Percentiles rank a stretch among this genome's conserved stretches.
phyloP scores from a whole-genome alignment of 2,888 invertebrate species.

The Ochropacha duplaris region DNA sequence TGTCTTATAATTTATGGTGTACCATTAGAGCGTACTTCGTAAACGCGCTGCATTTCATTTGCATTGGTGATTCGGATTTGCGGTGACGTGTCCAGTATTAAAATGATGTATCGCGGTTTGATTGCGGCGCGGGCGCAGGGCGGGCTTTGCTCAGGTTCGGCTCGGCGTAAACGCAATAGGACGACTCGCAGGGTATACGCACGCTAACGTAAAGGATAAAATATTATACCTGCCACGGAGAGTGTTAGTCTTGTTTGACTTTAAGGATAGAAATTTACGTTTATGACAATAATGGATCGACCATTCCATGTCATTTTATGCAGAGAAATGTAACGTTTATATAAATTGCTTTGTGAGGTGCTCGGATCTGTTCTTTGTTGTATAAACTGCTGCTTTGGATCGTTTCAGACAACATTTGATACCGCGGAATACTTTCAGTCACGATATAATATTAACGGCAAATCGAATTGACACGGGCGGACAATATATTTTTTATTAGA shows the following conservation, averaged over 20 bases:
- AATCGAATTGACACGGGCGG: conserved; percentile 5
- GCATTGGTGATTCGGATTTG: conserved; percentile 78
- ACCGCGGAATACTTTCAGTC: conserved; percentile 6
- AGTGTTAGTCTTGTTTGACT: conserved; percentile 35
- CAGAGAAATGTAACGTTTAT: conserved; percentile 2
- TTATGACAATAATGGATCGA: conserved; percentile 26
- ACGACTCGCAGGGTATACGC: conserved; percentile 10
- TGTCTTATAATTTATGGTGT: conserved; percentile 73
- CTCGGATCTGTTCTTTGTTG: background rate
- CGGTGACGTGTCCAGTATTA: conserved; percentile 78
- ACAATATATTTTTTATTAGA: conserved; percentile 2
- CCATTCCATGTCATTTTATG: conserved; percentile 8
- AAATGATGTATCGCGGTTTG: conserved; percentile 77
- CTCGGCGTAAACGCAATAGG: conserved; percentile 2
- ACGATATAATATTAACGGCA: conserved; percentile 5
- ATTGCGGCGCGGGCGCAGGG: conserved; percentile 49
- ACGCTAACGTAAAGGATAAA: conserved; percentile 25
- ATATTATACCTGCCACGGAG: conserved; percentile 17
- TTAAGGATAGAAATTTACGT: conserved; percentile 41
- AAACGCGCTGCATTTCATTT: conserved; percentile 71
- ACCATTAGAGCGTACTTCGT: conserved; percentile 70
- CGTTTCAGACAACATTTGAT: conserved; percentile 3
- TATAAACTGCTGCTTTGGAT: background rate
- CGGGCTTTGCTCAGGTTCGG: conserved; percentile 1
- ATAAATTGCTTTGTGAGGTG: conserved; percentile 1